These are phyloP conservation scores for Laticauda laticaudata DNA, from an alignment of 2,113 vertebrate genomes.

Conservation along the genomic window DNA sequence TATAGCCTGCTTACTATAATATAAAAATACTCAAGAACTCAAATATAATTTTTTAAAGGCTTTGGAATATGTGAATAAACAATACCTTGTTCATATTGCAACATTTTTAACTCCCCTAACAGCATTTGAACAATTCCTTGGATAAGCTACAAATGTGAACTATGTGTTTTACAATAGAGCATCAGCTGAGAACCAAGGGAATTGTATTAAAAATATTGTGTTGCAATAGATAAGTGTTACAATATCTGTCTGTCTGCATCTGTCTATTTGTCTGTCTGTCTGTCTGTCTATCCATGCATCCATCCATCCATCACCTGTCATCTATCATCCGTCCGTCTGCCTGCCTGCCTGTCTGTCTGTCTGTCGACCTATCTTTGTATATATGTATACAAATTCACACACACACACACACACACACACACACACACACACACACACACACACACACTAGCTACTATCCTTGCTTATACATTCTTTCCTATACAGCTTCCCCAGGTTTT, in stretches of 20 bases:
- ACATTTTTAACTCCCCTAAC: background rate
- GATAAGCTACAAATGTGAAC: background rate
- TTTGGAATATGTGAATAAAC: background rate
- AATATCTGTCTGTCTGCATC: background rate
- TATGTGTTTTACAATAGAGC: background rate
- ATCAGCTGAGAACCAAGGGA: background rate
- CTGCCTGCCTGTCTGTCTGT: no score
- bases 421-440: no score
- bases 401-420: no score
- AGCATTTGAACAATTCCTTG: background rate
- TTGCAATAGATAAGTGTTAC: background rate
- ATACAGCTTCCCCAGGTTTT: slow-evolving; percentile 12
- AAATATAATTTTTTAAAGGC: background rate
- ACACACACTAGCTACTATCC: background rate
- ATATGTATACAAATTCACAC: no score
- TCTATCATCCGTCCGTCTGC: no score
- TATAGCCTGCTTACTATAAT: no score
- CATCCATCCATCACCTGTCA: no score
- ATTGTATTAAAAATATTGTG: background rate
- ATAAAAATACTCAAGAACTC: background rate
- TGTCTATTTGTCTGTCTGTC: no score
- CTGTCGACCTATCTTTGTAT: no score
- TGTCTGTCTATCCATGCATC: no score
- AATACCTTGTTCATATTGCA: background rate
- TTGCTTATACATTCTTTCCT: background rate